A percentile compares a stretch with the other conserved stretches of the same genome.
These are phyloP conservation scores for Leptoclinus maculatus DNA, from an alignment of 2,797 vertebrate genomes.

Conservation along the genomic window DNA sequence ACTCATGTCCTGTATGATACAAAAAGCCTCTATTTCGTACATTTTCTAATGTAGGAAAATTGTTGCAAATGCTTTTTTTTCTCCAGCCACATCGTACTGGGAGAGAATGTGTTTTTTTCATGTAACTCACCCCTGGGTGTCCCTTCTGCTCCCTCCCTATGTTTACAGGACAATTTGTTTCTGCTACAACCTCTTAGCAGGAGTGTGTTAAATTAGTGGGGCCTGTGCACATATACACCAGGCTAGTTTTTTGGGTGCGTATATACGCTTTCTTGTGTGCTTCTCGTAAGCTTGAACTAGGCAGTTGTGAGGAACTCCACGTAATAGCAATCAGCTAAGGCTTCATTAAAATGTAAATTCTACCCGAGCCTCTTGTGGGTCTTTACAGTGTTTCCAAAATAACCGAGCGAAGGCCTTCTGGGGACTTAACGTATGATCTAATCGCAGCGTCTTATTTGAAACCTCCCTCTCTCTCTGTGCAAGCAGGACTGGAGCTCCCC, in stretches of 20 bases:
- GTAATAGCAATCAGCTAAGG: conserved; percentile 75
- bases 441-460: conserved; percentile 69
- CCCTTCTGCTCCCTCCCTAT: conserved; percentile 45
- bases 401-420: conserved; percentile 65
- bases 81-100: conserved; percentile 17
- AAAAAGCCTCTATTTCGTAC: conserved; percentile 35
- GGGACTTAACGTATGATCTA: conserved; percentile 75
- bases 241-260: conserved; percentile 16
- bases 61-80: conserved; percentile 23
- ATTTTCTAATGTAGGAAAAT: conserved; percentile 43
- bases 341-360: conserved; percentile 83
- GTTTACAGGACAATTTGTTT: conserved; percentile 71
- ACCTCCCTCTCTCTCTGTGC: conserved; percentile 47
- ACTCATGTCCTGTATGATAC: conserved; percentile 11
- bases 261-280: conserved; percentile 30
- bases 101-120: conserved; percentile 39
- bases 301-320: conserved; percentile 52
- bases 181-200: conserved; percentile 65
- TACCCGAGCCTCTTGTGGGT: conserved; percentile 66
- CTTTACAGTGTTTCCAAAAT: conserved; percentile 77
- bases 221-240: conserved; percentile 31
- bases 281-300: conserved; percentile 49
- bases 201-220: conserved; percentile 59
- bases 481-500: conserved; percentile 60
- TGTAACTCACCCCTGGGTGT: conserved; percentile 46